Conservation (phyloP, 2,888 invertebrate species). For the Cotesia congregata region DNA sequence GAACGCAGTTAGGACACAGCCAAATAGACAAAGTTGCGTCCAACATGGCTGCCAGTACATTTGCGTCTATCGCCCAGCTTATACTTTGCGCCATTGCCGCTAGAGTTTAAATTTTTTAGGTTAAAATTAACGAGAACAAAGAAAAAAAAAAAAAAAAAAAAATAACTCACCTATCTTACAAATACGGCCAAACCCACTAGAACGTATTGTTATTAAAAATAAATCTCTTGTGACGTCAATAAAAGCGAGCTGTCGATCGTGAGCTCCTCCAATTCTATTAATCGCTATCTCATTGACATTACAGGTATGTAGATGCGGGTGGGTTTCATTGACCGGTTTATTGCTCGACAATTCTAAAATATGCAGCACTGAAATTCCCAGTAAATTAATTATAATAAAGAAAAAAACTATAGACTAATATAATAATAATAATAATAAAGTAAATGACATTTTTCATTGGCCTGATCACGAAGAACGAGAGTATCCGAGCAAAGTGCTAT, state of each 20-base stretch:
- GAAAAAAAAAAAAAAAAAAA: conserved; percentile 3
- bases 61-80: conserved; percentile 82
- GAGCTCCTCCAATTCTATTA: conserved; percentile 85
- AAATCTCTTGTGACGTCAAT: conserved; percentile 92
- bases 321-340: conserved; percentile 81
- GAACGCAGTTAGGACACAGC: conserved; percentile 75
- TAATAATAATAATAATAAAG: background rate
- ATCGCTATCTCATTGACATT: conserved; percentile 86
- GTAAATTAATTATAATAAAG: conserved; percentile 41
- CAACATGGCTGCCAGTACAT: conserved; percentile 84
- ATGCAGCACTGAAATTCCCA: conserved; percentile 77
- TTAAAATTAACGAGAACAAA: too few species aligned
- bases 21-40: conserved; percentile 85
- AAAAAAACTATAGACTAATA: conserved; percentile 14
- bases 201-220: conserved; percentile 83
- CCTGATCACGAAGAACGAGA: conserved; percentile 87
- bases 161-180: conserved; percentile 64
- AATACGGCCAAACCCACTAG: conserved; percentile 63
- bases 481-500: conserved; percentile 90
- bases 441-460: conserved; percentile 81
- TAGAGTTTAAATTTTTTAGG: conserved; percentile 50
- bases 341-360: conserved; percentile 87
- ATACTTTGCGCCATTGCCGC: conserved; percentile 79
- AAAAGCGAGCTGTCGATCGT: conserved; percentile 87
- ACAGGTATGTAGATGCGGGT: conserved; percentile 82